phyloP scores from a whole-genome alignment of 2,113 vertebrate species.

The Tragelaphus imberbis region DNA sequence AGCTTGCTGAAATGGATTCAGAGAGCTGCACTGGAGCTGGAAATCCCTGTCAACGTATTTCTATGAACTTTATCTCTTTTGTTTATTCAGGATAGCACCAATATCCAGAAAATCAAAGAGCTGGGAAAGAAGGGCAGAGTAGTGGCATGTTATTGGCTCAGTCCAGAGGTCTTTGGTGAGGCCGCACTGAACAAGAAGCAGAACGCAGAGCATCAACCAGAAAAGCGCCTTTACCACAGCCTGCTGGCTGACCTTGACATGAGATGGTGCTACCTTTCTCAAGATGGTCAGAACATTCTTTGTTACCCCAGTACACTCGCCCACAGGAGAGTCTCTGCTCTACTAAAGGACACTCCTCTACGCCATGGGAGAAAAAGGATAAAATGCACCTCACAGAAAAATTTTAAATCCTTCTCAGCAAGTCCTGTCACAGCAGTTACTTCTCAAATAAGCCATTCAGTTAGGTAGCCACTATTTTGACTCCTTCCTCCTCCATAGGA shows the following conservation, averaged over 20 bases:
- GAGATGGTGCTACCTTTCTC: neutral
- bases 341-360: neutral
- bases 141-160: neutral
- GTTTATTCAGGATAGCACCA: neutral
- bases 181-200: neutral
- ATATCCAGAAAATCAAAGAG: conserved; percentile 19
- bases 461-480: neutral
- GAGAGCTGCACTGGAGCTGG: neutral
- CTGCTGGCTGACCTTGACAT: neutral
- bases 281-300: neutral
- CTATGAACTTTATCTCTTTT: conserved; percentile 45
- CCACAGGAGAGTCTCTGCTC: neutral
- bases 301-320: accelerated
- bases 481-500: neutral
- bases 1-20: neutral
- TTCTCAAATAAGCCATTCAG: neutral
- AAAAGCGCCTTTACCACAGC: neutral
- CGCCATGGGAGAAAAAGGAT: neutral
- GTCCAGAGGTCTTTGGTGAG: neutral
- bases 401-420: neutral
- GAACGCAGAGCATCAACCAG: neutral
- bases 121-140: conserved; percentile 5
- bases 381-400: neutral
- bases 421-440: neutral
- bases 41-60: neutral